A percentile compares a stretch with the other conserved stretches of the same genome.
phyloP scores from a whole-genome alignment of 2,888 invertebrate genomes.

The Iselma pallidipennis region DNA sequence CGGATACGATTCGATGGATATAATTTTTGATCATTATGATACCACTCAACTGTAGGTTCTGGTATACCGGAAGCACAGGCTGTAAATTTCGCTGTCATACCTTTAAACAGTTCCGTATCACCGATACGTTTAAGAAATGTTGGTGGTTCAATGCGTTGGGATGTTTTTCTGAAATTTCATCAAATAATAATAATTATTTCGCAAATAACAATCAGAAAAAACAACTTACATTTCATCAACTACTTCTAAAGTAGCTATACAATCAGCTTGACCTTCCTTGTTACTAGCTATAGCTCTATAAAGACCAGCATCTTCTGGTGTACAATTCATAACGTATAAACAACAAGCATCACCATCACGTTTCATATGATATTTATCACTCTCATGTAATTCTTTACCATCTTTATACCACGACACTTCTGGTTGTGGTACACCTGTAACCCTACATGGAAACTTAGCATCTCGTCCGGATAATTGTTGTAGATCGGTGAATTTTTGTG shows the following conservation, averaged over 20 bases:
- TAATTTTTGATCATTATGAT: constrained; percentile 75
- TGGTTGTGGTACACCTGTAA: constrained; percentile 80
- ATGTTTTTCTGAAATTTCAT: constrained; percentile 65
- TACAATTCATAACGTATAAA: constrained; percentile 73
- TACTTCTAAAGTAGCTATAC: constrained; percentile 74
- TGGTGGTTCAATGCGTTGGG: constrained; percentile 79
- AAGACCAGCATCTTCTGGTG: constrained; percentile 68
- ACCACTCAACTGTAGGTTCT: constrained; percentile 88
- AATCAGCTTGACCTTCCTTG: constrained; percentile 76
- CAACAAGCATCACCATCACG: constrained; percentile 80
- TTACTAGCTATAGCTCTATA: constrained; percentile 82
- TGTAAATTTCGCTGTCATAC: constrained; percentile 91
- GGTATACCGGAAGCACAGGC: constrained; percentile 87
- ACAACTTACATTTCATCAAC: constrained; percentile 79
- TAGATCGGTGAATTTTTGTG: constrained; percentile 72
- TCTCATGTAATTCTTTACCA: constrained; percentile 70
- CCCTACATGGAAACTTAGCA: constrained; percentile 80
- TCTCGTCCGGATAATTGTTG: constrained; percentile 76
- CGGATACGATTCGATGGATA: constrained; percentile 82
- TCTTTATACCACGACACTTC: constrained; percentile 88
- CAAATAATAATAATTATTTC: background rate
- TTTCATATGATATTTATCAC: constrained; percentile 74
- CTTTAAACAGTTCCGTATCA: constrained; percentile 83
- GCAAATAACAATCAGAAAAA: constrained; percentile 7
- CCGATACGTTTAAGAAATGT: constrained; percentile 88